Evolutionary conservation across 2,113 vertebrate genomes (phyloP).

Genomic region (Sylvietta virens): DNA sequence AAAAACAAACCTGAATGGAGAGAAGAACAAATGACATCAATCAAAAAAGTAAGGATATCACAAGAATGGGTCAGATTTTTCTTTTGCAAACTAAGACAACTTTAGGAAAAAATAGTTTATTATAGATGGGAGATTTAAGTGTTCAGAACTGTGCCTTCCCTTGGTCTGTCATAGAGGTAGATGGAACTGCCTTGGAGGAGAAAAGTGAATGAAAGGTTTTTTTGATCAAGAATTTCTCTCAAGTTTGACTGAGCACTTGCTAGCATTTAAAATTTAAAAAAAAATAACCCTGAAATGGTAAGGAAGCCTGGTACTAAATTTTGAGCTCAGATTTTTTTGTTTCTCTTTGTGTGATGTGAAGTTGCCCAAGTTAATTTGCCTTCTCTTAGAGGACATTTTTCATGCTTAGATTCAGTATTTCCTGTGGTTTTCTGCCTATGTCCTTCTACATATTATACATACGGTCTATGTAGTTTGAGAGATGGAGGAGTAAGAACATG

Average conservation of each 20-base stretch:
- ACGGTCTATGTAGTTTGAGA: neutral
- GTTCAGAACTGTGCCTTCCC: neutral
- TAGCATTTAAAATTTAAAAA: neutral
- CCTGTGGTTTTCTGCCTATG: neutral
- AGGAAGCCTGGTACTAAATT: neutral
- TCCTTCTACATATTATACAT: neutral
- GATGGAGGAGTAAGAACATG: neutral
- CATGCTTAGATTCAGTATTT: neutral
- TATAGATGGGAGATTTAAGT: neutral
- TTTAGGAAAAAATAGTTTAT: neutral
- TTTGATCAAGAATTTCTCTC: neutral
- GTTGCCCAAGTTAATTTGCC: neutral
- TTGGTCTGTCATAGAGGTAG: neutral
- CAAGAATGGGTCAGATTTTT: neutral
- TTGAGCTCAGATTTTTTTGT: neutral
- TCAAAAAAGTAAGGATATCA: conserved; percentile 89
- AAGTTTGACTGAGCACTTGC: neutral
- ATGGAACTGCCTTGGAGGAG: neutral
- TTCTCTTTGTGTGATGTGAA: neutral
- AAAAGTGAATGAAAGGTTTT: neutral
- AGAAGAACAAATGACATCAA: conserved; percentile 98
- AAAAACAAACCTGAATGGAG: conserved; percentile 99
- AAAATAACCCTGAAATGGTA: neutral
- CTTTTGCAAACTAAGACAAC: neutral
- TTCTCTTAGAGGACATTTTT: neutral